Conservation (phyloP, 2,888 invertebrate species). For the Vannuccia rotundouncinata region DNA sequence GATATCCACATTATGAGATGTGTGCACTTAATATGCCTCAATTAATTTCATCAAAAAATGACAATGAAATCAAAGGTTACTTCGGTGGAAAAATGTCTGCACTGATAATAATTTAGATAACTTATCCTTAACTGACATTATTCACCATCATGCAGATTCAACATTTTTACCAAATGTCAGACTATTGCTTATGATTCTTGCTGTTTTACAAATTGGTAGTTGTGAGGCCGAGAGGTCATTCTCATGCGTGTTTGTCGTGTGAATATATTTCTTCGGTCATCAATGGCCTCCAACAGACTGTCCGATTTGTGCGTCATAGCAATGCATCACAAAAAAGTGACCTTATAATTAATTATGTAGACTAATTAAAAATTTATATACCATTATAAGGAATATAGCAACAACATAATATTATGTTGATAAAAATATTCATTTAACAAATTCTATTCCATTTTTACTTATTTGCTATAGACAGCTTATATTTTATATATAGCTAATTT, state of each 20-base stretch:
- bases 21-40: too few relatives aligned
- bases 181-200: slow-evolving; percentile 22
- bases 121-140: slow-evolving; percentile 26
- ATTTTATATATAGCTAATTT: too few relatives aligned
- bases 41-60: too few relatives aligned
- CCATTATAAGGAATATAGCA: too few relatives aligned
- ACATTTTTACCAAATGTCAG: slow-evolving; percentile 14
- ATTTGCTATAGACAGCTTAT: too few relatives aligned
- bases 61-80: too few relatives aligned
- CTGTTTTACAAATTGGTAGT: slow-evolving; percentile 31
- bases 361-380: too few relatives aligned
- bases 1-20: too few relatives aligned
- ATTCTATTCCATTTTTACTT: too few relatives aligned
- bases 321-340: slow-evolving; percentile 14
- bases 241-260: slow-evolving; percentile 24
- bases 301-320: slow-evolving; percentile 26
- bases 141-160: slow-evolving; percentile 15
- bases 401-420: too few relatives aligned
- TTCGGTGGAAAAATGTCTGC: not conserved
- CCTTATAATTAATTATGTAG: too few relatives aligned
- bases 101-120: slow-evolving; percentile 17
- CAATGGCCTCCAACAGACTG: slow-evolving; percentile 8
- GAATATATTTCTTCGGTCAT: slow-evolving; percentile 19
- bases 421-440: too few relatives aligned
- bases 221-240: slow-evolving; percentile 30